A percentile compares a stretch with the other conserved stretches of the same genome.
Evolutionary conservation across 1,140 invertebrate genomes (phyloP).

Genomic region (Oscheius sp.): DNA sequence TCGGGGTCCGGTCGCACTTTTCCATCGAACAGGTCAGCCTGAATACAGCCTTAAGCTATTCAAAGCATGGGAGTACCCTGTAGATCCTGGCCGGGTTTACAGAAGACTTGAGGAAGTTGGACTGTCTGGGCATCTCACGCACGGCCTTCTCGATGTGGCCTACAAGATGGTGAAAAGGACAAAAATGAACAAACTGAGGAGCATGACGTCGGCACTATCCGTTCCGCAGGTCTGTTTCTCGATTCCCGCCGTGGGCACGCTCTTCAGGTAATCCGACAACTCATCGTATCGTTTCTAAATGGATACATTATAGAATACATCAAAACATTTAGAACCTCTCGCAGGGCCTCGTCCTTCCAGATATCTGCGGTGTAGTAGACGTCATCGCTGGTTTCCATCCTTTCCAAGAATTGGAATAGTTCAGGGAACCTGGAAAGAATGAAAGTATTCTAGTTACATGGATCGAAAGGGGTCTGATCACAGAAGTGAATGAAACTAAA

Average conservation of each 20-base stretch:
- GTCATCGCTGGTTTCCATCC: conserved; percentile 62
- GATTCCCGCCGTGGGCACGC: conserved; percentile 68
- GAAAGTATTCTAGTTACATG: conserved; percentile 13
- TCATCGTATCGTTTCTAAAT: conserved; percentile 67
- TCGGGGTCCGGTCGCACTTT: conserved; percentile 68
- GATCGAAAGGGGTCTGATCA: conserved; percentile 59
- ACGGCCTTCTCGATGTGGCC: conserved; percentile 62
- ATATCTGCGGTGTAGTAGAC: conserved; percentile 71
- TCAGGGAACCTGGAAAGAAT: conserved; percentile 71
- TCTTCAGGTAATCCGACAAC: conserved; percentile 72
- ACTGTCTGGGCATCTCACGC: conserved; percentile 39
- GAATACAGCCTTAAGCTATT: background rate
- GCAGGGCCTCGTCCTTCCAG: conserved; percentile 65
- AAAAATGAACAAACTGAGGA: conserved; percentile 66
- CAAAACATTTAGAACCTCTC: too few relatives aligned
- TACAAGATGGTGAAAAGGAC: too few relatives aligned
- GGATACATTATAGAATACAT: too few relatives aligned
- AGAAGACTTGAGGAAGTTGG: conserved; percentile 19
- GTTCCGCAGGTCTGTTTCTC: conserved; percentile 70
- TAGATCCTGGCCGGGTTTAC: conserved; percentile 38
- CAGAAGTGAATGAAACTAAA: conserved; percentile 74
- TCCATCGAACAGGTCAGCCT: conserved; percentile 27
- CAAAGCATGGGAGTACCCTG: background rate
- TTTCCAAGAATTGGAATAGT: conserved; percentile 68
- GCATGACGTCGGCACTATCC: conserved; percentile 31